phyloP scores from a whole-genome alignment of 2,113 vertebrate species.

The Terrapene triunguis region DNA sequence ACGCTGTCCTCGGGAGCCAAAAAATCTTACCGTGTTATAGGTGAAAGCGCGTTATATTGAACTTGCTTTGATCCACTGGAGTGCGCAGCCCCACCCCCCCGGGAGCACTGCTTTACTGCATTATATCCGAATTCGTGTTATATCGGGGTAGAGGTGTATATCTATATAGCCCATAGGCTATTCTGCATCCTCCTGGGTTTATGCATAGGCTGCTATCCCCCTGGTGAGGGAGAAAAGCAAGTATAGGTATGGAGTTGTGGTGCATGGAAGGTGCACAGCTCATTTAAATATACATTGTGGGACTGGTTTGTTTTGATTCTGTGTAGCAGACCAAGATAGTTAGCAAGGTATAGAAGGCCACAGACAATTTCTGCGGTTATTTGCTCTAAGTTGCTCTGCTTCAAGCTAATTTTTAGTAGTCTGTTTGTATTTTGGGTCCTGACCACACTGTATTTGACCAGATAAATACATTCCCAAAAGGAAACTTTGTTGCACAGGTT shows the following conservation, averaged over 20 bases:
- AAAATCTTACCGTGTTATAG: too few relatives aligned
- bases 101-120: too few relatives aligned
- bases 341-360: conserved; percentile 59
- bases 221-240: not conserved
- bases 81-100: too few relatives aligned
- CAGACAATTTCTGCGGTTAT: conserved; percentile 48
- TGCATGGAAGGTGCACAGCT: conserved; percentile 39
- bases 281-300: conserved; percentile 37
- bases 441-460: conserved; percentile 56
- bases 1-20: too few relatives aligned
- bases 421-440: conserved; percentile 39
- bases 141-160: too few relatives aligned
- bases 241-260: not conserved
- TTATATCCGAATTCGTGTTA: too few relatives aligned
- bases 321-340: conserved; percentile 33
- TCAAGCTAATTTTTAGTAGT: conserved; percentile 50
- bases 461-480: conserved; percentile 59
- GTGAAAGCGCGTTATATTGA: too few relatives aligned
- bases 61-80: too few relatives aligned
- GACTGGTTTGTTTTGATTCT: conserved; percentile 48
- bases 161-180: not conserved
- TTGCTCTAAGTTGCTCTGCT: conserved; percentile 47
- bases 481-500: conserved; percentile 50
- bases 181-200: not conserved
- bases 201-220: not conserved